Percentiles rank a stretch among this genome's conserved stretches.
Conservation (phyloP, 1,140 invertebrate species). For the Coelopa frigida region DNA sequence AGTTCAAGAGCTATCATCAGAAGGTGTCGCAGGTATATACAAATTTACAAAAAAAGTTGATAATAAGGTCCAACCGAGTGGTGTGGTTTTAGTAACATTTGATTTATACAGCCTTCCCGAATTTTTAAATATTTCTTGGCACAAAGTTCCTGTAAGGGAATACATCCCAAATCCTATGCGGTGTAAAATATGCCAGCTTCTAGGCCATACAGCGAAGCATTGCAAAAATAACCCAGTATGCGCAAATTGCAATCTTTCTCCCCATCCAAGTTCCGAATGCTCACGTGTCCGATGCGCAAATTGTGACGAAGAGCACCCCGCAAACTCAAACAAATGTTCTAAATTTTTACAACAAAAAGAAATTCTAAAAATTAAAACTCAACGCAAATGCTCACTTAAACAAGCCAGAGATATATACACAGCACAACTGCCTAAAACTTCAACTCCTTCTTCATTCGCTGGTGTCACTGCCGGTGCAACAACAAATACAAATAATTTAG, state of each 20-base stretch:
- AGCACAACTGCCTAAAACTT: slow-evolving; percentile 2
- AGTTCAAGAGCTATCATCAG: not conserved
- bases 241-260: not conserved
- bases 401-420: not conserved
- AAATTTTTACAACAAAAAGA: no score
- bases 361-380: slow-evolving; percentile 2
- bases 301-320: slow-evolving; percentile 1
- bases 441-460: not conserved
- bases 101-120: no score
- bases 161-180: slow-evolving; percentile 2
- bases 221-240: not conserved
- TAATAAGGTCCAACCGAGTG: not conserved
- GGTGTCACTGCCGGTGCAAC: not conserved
- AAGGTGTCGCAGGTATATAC: not conserved
- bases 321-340: slow-evolving; percentile 2
- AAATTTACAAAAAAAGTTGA: slow-evolving; percentile 1
- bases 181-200: not conserved
- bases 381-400: not conserved
- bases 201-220: not conserved
- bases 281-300: not conserved
- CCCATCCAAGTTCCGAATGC: not conserved
- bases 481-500: slow-evolving; percentile 1
- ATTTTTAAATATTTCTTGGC: not conserved
- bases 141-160: not conserved
- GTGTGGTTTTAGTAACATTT: no score